Base-by-base conservation (phyloP, 2,797 vertebrate genomes). In the Merluccius polli region DNA sequence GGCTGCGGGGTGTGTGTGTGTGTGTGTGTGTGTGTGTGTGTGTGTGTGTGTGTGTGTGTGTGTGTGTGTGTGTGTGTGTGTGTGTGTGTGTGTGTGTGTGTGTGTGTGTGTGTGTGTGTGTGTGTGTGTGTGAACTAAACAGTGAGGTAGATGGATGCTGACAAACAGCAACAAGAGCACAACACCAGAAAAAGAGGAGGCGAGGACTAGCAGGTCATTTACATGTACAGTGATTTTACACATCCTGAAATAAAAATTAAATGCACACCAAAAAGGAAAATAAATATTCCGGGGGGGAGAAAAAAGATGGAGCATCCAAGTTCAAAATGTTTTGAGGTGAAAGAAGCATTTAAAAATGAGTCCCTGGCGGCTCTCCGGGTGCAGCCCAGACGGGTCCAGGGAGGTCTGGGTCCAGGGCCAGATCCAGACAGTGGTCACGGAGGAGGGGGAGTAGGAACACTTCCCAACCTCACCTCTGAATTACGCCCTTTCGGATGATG, bases 71-170 rank as follows among this genome's bases (percentile, higher is more conserved):
- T n/a, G n/a, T n/a, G 41, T 44, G 41, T 1, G 12, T 44, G 41
- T 44, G 41, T 16, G 41, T 15, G 41, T 44, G 41, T 16, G 41
- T 15, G 41, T 44, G 41, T 44, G 12, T 16, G 41, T 44, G 12
- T 44, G 41, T 59, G 21, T n/a, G 52, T 59, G 52, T 24, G 7
- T 59, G 21, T n/a, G 52, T 48, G 16, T 21, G 4, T 59, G 52
- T 24, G 52, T n/a, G 52, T 24, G 21, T n/a, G 21, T 21, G 48
- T 21, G 18, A 74, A 83, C 85, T 81, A 79, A 80, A 96, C 92
- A 94, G 96, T 97, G 97, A 98, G 98, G 97, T 98, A 98, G 97
- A 98, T 98, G 97, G 94, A 97, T 95, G 95, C 93, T 94, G 94
- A 92, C 94, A 91, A 83, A 89, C 91, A 87, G 91, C 91, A 89